phyloP scores from a whole-genome alignment of 2,888 invertebrate species.

The Epirrhoe alternata region DNA sequence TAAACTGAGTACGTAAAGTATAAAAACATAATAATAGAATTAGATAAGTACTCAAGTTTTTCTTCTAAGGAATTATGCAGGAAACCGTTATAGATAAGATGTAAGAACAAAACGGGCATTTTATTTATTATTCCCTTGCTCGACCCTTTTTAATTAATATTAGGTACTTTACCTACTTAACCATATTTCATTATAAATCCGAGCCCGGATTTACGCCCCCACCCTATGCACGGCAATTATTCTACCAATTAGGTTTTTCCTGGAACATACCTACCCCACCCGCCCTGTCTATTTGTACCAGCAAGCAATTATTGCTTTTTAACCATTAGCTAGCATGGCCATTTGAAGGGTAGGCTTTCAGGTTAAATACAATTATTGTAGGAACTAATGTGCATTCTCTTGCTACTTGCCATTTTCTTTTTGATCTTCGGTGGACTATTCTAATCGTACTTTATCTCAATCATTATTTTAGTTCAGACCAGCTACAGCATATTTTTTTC shows the following conservation, averaged over 20 bases:
- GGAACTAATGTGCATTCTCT: neutral
- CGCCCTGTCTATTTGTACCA: constrained; percentile 24
- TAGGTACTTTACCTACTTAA: constrained; percentile 9
- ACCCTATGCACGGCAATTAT: constrained; percentile 23
- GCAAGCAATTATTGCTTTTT: constrained; percentile 19
- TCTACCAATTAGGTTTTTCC: constrained; percentile 32
- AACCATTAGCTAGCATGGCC: constrained; percentile 14
- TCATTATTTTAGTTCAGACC: too few relatives aligned
- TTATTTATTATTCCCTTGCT: constrained; percentile 9
- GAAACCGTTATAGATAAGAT: too few relatives aligned
- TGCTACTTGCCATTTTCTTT: neutral
- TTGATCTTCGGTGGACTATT: neutral
- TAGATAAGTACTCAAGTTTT: too few relatives aligned
- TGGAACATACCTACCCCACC: constrained; percentile 22
- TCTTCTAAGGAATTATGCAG: too few relatives aligned
- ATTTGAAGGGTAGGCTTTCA: constrained; percentile 13
- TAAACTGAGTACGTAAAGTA: too few relatives aligned
- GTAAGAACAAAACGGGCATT: neutral
- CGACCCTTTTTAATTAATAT: constrained; percentile 12
- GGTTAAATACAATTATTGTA: constrained; percentile 1
- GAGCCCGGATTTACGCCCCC: constrained; percentile 15
- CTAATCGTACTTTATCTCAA: too few relatives aligned
- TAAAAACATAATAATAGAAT: too few relatives aligned
- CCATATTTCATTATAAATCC: constrained; percentile 16
- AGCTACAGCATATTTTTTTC: too few relatives aligned